Evolutionary conservation across 2,797 vertebrate genomes (phyloP).

Genomic region (Scleropages formosus): DNA sequence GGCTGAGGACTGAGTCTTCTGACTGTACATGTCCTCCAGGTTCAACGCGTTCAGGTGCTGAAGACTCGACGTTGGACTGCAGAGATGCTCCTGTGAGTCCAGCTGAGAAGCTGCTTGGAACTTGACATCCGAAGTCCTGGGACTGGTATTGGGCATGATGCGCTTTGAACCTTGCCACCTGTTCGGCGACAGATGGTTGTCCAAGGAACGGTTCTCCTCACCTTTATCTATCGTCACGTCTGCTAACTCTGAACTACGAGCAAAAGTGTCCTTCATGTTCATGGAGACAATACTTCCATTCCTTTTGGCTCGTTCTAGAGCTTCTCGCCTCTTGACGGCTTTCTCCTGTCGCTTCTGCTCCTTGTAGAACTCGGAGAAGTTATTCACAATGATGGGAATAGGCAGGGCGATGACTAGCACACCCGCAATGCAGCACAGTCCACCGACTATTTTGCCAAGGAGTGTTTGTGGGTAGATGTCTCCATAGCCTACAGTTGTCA

Average conservation of each 20-base stretch:
- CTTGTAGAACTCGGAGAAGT: constrained; percentile 98
- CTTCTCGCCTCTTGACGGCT: constrained; percentile 94
- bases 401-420: constrained; percentile 95
- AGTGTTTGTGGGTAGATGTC: constrained; percentile 97
- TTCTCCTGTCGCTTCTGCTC: constrained; percentile 98
- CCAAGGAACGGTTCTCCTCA: constrained; percentile 71
- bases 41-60: constrained; percentile 78
- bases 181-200: constrained; percentile 88
- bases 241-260: constrained; percentile 91
- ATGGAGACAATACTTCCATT: constrained; percentile 97
- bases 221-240: constrained; percentile 90
- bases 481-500: constrained; percentile 97
- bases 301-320: constrained; percentile 91
- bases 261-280: constrained; percentile 92
- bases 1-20: constrained; percentile 70
- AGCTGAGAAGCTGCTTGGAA: constrained; percentile 84
- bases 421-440: constrained; percentile 95
- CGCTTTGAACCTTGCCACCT: constrained; percentile 88
- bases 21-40: constrained; percentile 80
- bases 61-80: constrained; percentile 70
- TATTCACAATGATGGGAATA: constrained; percentile 98
- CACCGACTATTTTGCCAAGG: constrained; percentile 94
- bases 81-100: constrained; percentile 75
- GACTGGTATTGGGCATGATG: constrained; percentile 66
- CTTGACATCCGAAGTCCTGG: constrained; percentile 72